Percentiles rank a stretch among this genome's conserved stretches.
phyloP scores from a whole-genome alignment of 2,888 invertebrate genomes.

The Macrosoma leucophasiata region DNA sequence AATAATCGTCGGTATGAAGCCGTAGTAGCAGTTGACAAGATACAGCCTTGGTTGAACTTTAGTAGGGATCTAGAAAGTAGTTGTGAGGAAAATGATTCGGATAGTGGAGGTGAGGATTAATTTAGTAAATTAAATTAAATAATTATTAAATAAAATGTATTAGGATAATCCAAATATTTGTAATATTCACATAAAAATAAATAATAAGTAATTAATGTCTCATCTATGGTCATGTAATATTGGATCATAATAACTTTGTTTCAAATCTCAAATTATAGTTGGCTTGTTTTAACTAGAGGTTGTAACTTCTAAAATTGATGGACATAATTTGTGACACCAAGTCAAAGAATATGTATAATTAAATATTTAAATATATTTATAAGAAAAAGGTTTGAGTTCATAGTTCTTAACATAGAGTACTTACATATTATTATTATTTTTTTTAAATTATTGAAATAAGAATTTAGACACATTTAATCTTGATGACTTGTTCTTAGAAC shows the following conservation, averaged over 20 bases:
- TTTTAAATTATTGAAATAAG: too few species aligned
- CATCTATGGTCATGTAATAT: not conserved
- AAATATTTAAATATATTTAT: not conserved
- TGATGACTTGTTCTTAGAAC: too few species aligned
- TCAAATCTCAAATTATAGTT: slow-evolving; percentile 1
- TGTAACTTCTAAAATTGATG: not conserved
- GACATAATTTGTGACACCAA: not conserved
- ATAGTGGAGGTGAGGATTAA: not conserved
- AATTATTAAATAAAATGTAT: slow-evolving; percentile 1
- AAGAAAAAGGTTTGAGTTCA: not conserved
- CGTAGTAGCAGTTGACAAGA: slow-evolving; percentile 16
- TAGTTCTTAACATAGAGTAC: not conserved
- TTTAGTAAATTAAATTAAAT: not conserved
- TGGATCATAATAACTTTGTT: not conserved
- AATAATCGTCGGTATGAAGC: slow-evolving; percentile 12
- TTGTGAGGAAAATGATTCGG: slow-evolving; percentile 1
- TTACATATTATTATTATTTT: too few species aligned
- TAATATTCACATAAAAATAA: not conserved
- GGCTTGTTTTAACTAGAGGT: not conserved
- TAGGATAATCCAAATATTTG: not conserved
- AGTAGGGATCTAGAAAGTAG: slow-evolving; percentile 3
- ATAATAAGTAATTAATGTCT: not conserved
- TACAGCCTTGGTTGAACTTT: slow-evolving; percentile 8
- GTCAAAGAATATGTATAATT: too few species aligned
- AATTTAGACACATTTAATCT: too few species aligned